Base-by-base conservation (phyloP, 2,888 invertebrate species). In the Ochropacha duplaris region DNA sequence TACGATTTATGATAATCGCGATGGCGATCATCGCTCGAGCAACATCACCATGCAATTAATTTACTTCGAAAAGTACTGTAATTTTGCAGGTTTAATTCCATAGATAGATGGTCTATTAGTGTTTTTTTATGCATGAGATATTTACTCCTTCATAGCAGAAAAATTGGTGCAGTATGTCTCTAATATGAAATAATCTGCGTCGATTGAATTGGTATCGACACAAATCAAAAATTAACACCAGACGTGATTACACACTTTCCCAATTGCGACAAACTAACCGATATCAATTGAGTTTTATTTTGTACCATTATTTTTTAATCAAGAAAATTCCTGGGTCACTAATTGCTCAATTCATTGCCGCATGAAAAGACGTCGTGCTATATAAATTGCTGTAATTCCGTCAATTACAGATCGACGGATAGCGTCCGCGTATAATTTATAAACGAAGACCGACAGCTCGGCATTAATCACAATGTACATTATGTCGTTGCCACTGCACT, bases 321-420 rank as follows among this genome's bases (percentile, higher is more conserved):
- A 76, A 78, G 74, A 63, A 69, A 73, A 75, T 74, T 76, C 72
- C 67, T 69, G 69, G 61, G 56, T 65, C 57, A 68, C 71, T 87
- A 88, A 89, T 89, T 87, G 80, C 88, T 88, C 83, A 88, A 89
- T 89, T 86, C 83, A 76, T 73, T 66, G 76, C 70, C 62, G 68
- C 64, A 68, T 72, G 68, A 73, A 72, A 31, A 78, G 59, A 62
- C 59, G 65, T 62, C 69, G 69, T 68, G 68, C 77, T 67, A 57
- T 74, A 74, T 72, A 78, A 83, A 84, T 86, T 83, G 87, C 80
- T 76, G 78, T 87, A 88, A 89, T 83, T 87, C 82, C 75, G 75
- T 84, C 84, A 87, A 90, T 90, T 88, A 82, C 67, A 76, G 84
- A 87, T 89, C 83, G 84, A 80, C 82, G 79, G 86, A 87, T 87